Conservation (phyloP, 1,140 invertebrate genomes). For the Heliconius himera region DNA sequence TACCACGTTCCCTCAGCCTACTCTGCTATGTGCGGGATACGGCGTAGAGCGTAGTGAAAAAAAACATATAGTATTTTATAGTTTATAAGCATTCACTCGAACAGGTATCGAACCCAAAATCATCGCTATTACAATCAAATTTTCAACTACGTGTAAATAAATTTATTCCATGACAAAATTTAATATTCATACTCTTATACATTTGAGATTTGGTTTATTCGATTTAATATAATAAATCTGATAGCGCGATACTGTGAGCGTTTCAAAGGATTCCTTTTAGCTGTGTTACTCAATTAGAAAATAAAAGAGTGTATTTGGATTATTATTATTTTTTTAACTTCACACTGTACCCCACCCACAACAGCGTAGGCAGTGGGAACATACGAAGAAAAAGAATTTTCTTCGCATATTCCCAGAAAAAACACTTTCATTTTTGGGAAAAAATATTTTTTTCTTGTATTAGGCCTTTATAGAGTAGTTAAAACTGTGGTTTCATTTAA, state of each 20-base stretch:
- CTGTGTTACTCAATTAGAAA: slow-evolving; percentile 3
- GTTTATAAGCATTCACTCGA: background rate
- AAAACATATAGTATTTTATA: no score
- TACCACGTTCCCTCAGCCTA: no score
- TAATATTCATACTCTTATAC: background rate
- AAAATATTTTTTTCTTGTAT: no score
- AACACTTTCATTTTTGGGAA: no score
- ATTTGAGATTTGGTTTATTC: background rate
- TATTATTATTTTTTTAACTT: background rate
- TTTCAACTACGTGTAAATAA: background rate
- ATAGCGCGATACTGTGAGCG: background rate
- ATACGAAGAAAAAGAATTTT: no score
- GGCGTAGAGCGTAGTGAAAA: no score
- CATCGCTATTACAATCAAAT: background rate
- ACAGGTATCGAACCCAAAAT: background rate
- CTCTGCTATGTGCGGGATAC: no score
- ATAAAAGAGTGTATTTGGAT: background rate
- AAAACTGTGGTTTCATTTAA: no score
- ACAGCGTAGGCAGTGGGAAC: no score
- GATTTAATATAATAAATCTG: background rate
- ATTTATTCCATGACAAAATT: background rate
- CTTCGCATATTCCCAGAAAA: no score
- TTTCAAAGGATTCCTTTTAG: slow-evolving; percentile 9
- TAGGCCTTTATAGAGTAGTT: no score
- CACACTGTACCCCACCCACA: background rate